Base-by-base conservation (phyloP, 2,113 vertebrate species). In the Rhizomys pruinosus region DNA sequence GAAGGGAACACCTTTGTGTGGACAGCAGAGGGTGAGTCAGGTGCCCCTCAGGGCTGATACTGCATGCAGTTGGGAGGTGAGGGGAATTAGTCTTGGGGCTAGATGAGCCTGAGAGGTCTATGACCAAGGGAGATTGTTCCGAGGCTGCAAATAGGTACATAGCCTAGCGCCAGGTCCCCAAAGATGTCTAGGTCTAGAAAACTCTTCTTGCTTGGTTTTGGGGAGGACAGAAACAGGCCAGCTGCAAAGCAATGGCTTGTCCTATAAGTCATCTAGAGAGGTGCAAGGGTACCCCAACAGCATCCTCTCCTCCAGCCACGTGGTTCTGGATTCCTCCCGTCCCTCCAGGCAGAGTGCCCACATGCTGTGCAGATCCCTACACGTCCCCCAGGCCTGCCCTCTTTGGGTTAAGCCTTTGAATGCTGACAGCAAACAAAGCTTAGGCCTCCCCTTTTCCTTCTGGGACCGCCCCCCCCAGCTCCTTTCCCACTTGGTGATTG, bases 381-480 rank as follows among this genome's bases (percentile, higher is more conserved):
- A 97, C 77, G 96, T 96, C 76, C 81, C 93, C 72, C 57, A 93
- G 93, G 88, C 95, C 93, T 97, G 89, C 87, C 89, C 69, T 95
- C 89, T 93, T 89, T 85, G 72, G 86, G 57, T 84, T 96, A 95
- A 97, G 92, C 47, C 59, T 93, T 77, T 89, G 86, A 80, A 37
- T 92, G 84, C 91, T 92, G 94, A 97, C 91, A 92, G 80, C 71
- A 86, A 57, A 64, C 84, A 82, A 95, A 52, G 34, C 84, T 85
- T 19, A 34, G 63, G 59, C 59, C 89, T 89, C 63, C 47, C 37
- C 37, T 89, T 55, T 79, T 82, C n/a, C 76, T 72, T 64, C 25
- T 84, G 73, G 77, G 84, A 92, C 47, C 73, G 52, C n/a, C n/a
- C n/a, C n/a, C n/a, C n/a, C n/a, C n/a, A n/a, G n/a, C 29, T 87